Evolutionary conservation across 2,888 invertebrate species (phyloP), one percentile per base, ranked within the genome.

Genomic region (Mantis religiosa): DNA sequence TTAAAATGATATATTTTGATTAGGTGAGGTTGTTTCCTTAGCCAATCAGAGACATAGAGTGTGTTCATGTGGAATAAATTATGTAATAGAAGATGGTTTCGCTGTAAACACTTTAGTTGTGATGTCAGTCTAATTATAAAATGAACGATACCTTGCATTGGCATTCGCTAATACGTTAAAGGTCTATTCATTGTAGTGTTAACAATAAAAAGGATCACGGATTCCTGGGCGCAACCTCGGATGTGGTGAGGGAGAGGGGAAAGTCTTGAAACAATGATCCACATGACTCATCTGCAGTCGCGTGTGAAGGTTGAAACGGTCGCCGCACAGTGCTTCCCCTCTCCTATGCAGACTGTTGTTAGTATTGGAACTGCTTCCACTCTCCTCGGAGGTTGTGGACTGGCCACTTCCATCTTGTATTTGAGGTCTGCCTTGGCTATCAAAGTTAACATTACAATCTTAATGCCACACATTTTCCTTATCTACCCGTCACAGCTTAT

Each of bases 271-370:
- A 82, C 28, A 28, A 28, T 71, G 81, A 81, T 87, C 25, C 87
- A 87, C 87, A 87, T 87, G 87, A 87, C 87, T 87, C 87, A 87
- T 82, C 87, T 30, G 87, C 87, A 82, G 87, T 87, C 87, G 81
- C 82, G 82, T 87, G 87, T 87, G 87, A 87, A 87, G 87, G 87
- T 87, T 87, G 87, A 3, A 82, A 82, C 34, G 87, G 30, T 87
- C 87, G 82, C 34, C n/a, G 27, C 54, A 71, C 54, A 6, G 54
- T 20, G 25, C 54, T 71, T 20, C 54, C 54, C 54, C 54, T 20
- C 25, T 71, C 54, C 41, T 41, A 41, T 41, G 12, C 12, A 41
- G 41, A 41, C 41, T 41, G 41, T 12, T 34, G 84, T 41, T 28
- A 47, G 41, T 84, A 84, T n/a, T 85, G 85, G 54, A 87, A 6